These are phyloP conservation scores for Danio kyathit DNA, from an alignment of 2,797 vertebrate genomes.

Conservation along the genomic window DNA sequence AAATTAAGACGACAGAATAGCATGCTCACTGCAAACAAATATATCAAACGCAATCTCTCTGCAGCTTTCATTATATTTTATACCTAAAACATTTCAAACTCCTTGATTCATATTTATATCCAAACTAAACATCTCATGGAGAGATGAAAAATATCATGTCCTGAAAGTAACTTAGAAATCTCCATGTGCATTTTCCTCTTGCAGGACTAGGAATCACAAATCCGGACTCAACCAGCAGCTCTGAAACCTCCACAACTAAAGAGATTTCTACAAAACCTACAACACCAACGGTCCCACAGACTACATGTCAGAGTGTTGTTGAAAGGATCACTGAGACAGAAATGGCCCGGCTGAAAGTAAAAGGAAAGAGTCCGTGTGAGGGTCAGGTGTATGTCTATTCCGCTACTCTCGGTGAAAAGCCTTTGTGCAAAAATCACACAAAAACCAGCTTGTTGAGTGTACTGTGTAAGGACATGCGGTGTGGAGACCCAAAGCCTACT, in stretches of 20 bases:
- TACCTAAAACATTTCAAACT: too few species aligned
- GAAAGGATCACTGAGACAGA: rapidly evolving
- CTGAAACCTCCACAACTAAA: rapidly evolving
- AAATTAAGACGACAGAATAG: too few species aligned
- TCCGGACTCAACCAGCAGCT: rapidly evolving
- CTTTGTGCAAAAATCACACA: not conserved
- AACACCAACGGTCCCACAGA: rapidly evolving
- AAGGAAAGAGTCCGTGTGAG: not conserved
- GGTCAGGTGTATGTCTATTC: conserved; percentile 26
- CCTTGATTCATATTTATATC: too few species aligned
- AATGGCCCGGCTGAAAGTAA: conserved; percentile 44
- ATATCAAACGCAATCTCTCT: too few species aligned
- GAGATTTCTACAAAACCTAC: rapidly evolving
- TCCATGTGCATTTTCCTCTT: too few species aligned
- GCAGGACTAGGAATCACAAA: not conserved
- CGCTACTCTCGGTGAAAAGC: rapidly evolving
- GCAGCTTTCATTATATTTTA: too few species aligned
- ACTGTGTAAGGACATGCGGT: conserved; percentile 61
- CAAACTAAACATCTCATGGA: too few species aligned
- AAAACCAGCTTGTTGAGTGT: rapidly evolving
- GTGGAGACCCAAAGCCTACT: not conserved
- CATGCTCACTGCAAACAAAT: too few species aligned
- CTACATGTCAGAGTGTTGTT: rapidly evolving
- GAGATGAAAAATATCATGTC: too few species aligned
- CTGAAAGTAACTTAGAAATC: too few species aligned